Percentiles rank a stretch among this genome's conserved stretches.
Evolutionary conservation across 2,888 invertebrate genomes (phyloP).

Genomic region (Andrena flavipes): DNA sequence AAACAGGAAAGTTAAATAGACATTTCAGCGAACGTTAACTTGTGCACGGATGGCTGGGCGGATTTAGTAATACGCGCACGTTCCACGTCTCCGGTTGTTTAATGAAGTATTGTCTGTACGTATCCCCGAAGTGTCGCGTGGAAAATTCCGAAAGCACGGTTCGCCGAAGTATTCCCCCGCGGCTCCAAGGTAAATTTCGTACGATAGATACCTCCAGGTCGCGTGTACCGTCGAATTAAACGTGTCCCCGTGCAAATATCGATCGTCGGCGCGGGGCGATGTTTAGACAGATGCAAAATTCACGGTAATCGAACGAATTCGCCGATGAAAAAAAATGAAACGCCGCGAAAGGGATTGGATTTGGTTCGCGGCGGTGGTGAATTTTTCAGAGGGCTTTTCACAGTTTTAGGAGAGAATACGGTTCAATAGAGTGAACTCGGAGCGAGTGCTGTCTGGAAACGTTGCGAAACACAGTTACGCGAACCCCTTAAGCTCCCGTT

Average conservation of each 20-base stretch:
- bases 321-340: not conserved
- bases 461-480: not conserved
- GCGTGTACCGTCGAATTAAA: not conserved
- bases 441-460: not conserved
- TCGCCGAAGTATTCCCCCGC: conserved; percentile 13
- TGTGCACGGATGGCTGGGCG: not conserved
- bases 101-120: conserved; percentile 5
- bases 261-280: no score
- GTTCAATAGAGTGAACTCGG: not conserved
- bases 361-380: not conserved
- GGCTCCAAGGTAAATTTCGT: not conserved
- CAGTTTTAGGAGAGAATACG: not conserved
- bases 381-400: conserved; percentile 24
- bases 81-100: not conserved
- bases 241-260: no score
- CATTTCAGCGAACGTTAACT: conserved; percentile 35
- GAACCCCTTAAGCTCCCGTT: not conserved
- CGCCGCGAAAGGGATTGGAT: not conserved
- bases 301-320: conserved; percentile 14
- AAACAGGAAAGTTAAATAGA: conserved; percentile 54
- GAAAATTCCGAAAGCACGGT: conserved; percentile 17
- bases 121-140: not conserved
- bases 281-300: not conserved
- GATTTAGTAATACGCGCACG: conserved; percentile 42
- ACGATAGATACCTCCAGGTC: not conserved